Evolutionary conservation across 2,797 vertebrate species (phyloP).

Genomic region (Craterocephalus amniculus): DNA sequence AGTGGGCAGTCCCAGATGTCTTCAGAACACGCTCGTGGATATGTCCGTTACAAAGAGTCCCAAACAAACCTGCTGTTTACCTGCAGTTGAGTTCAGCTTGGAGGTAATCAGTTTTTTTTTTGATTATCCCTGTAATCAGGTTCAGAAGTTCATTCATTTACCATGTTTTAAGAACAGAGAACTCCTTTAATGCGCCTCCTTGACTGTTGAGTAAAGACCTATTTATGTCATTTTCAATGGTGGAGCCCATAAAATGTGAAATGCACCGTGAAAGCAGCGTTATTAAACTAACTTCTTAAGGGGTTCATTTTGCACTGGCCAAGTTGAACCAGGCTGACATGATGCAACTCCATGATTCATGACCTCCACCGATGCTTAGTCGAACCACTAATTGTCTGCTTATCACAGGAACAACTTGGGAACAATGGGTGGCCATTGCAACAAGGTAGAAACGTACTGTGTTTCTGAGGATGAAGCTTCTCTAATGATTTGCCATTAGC

Average conservation of each 20-base stretch:
- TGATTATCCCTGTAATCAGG: slow-evolving; percentile 61
- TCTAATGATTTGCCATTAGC: slow-evolving; percentile 74
- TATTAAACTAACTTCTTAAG: slow-evolving; percentile 63
- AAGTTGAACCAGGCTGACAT: slow-evolving; percentile 57
- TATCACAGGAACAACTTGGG: slow-evolving; percentile 70
- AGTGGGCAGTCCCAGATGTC: slow-evolving; percentile 39
- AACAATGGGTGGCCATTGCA: slow-evolving; percentile 70
- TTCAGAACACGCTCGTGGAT: slow-evolving; percentile 57
- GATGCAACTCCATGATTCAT: slow-evolving; percentile 78
- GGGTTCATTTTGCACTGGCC: slow-evolving; percentile 68
- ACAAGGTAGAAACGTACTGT: slow-evolving; percentile 50
- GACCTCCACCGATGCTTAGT: slow-evolving; percentile 66
- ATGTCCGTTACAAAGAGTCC: slow-evolving; percentile 53
- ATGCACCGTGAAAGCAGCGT: slow-evolving; percentile 32
- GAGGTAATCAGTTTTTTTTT: slow-evolving; percentile 76
- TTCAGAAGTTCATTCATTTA: slow-evolving; percentile 83
- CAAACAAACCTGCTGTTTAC: slow-evolving; percentile 81
- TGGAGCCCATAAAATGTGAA: slow-evolving; percentile 51
- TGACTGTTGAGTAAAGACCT: slow-evolving; percentile 66
- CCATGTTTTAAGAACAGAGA: slow-evolving; percentile 61
- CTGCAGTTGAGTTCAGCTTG: slow-evolving; percentile 81
- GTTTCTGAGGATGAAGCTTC: slow-evolving; percentile 54
- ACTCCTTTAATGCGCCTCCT: slow-evolving; percentile 43
- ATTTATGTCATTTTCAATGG: slow-evolving; percentile 65
- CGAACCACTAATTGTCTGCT: slow-evolving; percentile 79